phyloP scores from a whole-genome alignment of 92 coral and sea anemone genomes.

The Blastomussa wellsi region DNA sequence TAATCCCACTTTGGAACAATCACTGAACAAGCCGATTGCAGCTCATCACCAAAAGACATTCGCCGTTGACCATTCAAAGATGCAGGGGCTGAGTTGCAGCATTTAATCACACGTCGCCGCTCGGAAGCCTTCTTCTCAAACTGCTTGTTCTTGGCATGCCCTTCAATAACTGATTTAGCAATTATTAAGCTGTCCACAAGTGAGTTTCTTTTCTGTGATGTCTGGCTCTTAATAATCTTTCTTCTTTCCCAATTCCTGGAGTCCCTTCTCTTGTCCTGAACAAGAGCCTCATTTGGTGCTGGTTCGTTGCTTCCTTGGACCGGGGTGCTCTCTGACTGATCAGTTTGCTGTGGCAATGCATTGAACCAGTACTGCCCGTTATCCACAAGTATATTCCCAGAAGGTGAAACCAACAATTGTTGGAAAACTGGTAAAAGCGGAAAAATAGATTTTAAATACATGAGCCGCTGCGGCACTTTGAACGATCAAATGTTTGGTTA shows the following conservation, averaged over 20 bases:
- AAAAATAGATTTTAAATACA: background rate
- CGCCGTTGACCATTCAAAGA: background rate
- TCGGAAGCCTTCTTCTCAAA: constrained; percentile 19
- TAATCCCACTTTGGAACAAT: background rate
- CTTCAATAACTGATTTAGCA: constrained; percentile 12
- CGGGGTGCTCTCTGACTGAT: background rate
- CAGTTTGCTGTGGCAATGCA: background rate
- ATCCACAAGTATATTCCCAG: background rate
- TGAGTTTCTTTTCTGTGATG: background rate
- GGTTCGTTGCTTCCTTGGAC: background rate
- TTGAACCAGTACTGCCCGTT: background rate
- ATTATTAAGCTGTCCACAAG: constrained; percentile 8
- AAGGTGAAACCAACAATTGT: background rate
- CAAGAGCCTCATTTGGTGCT: background rate
- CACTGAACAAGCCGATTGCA: background rate
- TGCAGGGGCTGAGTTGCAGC: background rate
- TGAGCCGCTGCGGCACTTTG: background rate
- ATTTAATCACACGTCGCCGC: background rate
- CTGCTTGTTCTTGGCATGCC: background rate
- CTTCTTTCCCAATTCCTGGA: constrained; percentile 6
- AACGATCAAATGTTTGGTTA: background rate
- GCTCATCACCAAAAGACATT: constrained; percentile 10
- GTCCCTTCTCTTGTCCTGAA: constrained; percentile 11
- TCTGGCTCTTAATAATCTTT: constrained; percentile 2
- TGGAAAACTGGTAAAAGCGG: background rate